Evolutionary conservation across 1,140 invertebrate genomes (phyloP).

Genomic region (Drosophila elegans): DNA sequence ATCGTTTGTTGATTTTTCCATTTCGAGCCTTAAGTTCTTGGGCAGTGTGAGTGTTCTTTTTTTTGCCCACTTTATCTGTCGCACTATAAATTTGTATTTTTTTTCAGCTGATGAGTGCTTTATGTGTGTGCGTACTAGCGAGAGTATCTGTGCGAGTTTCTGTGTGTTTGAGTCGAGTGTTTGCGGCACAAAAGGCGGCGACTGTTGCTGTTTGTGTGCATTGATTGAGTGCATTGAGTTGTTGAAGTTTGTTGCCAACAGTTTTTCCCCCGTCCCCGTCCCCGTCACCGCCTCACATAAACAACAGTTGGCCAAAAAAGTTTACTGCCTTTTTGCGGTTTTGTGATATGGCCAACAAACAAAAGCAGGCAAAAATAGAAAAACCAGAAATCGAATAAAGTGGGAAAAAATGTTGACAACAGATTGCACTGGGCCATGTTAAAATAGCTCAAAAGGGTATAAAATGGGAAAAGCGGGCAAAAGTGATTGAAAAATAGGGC

Average conservation of each 20-base stretch:
- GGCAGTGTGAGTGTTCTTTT: conserved; percentile 7
- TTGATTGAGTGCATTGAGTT: conserved; percentile 83
- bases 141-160: conserved; percentile 53
- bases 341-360: conserved; percentile 66
- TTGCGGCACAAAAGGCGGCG: conserved; percentile 71
- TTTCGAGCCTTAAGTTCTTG: conserved; percentile 43
- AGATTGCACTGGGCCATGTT: conserved; percentile 63
- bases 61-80: conserved; percentile 58
- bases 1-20: conserved; percentile 77
- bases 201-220: conserved; percentile 62
- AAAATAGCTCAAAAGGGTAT: conserved; percentile 46
- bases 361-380: conserved; percentile 38
- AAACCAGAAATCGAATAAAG: conserved; percentile 21
- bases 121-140: conserved; percentile 21
- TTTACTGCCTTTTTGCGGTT: conserved; percentile 76
- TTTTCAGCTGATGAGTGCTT: conserved; percentile 59
- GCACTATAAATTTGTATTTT: conserved; percentile 62
- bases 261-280: neutral
- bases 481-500: neutral
- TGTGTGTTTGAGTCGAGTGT: conserved; percentile 70
- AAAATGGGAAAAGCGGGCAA: neutral
- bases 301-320: conserved; percentile 62
- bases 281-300: conserved; percentile 10
- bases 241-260: conserved; percentile 71
- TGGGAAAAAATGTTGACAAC: conserved; percentile 63